Conservation (phyloP, 2,888 invertebrate genomes). For the Bellardia bayeri region DNA sequence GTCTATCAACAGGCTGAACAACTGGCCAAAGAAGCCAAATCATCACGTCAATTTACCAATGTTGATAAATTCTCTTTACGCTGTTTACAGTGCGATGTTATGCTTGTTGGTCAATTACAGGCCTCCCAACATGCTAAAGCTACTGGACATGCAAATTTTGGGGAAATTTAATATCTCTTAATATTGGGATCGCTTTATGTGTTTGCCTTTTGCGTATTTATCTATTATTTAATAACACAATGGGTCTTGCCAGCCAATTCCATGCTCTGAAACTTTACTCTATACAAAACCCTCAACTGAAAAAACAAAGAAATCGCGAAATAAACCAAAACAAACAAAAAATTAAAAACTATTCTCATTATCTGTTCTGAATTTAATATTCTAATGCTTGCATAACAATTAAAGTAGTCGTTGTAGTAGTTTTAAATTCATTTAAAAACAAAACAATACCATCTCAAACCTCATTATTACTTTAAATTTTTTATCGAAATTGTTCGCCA, state of each 20-base stretch:
- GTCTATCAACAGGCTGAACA: slow-evolving; percentile 92
- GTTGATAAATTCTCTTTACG: slow-evolving; percentile 93
- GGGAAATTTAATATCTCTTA: slow-evolving; percentile 88
- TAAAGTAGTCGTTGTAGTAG: slow-evolving; percentile 41
- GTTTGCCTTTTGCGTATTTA: slow-evolving; percentile 81
- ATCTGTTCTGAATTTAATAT: slow-evolving; percentile 31
- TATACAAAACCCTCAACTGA: not conserved
- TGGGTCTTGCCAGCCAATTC: slow-evolving; percentile 69
- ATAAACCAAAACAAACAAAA: slow-evolving; percentile 6
- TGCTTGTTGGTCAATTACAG: slow-evolving; percentile 91
- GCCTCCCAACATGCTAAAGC: slow-evolving; percentile 93
- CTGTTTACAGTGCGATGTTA: slow-evolving; percentile 91
- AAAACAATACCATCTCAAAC: slow-evolving; percentile 43
- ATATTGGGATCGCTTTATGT: slow-evolving; percentile 77
- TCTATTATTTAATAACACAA: slow-evolving; percentile 77
- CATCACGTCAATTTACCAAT: slow-evolving; percentile 95
- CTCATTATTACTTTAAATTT: slow-evolving; percentile 29
- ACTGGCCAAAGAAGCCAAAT: slow-evolving; percentile 94
- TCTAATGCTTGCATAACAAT: slow-evolving; percentile 38
- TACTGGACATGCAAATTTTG: slow-evolving; percentile 93
- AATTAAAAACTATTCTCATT: slow-evolving; percentile 14
- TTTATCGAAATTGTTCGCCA: not conserved
- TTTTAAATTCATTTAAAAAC: slow-evolving; percentile 16
- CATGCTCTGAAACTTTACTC: slow-evolving; percentile 41
- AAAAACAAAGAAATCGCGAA: not conserved